A percentile compares a stretch with the other conserved stretches of the same genome.
Evolutionary conservation across 2,113 vertebrate species (phyloP).

Genomic region (Rhinoptilus africanus): DNA sequence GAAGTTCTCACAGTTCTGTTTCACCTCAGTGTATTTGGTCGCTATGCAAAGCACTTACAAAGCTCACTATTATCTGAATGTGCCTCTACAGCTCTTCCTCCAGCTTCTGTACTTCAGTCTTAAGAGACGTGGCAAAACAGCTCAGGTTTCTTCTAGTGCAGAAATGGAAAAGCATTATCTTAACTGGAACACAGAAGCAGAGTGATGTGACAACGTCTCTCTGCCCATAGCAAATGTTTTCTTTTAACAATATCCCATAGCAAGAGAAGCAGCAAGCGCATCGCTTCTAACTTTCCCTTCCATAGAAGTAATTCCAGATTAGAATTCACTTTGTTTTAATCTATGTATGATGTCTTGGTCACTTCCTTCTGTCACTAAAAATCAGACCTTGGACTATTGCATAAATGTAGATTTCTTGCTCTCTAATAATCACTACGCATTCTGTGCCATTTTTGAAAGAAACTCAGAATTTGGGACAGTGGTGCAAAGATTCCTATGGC

Average conservation of each 20-base stretch:
- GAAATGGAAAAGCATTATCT: neutral
- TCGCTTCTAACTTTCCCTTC: neutral
- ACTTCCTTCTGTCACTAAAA: neutral
- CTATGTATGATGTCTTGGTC: neutral
- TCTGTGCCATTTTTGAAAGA: neutral
- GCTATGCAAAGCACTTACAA: slow-evolving; percentile 41
- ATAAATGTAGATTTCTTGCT: neutral
- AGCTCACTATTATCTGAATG: slow-evolving; percentile 47
- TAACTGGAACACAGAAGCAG: neutral
- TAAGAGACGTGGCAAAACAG: neutral
- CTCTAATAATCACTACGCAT: neutral
- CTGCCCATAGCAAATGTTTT: neutral
- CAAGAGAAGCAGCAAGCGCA: neutral
- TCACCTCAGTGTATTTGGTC: slow-evolving; percentile 61
- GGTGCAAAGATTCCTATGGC: neutral
- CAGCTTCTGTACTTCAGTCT: slow-evolving; percentile 64
- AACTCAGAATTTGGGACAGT: neutral
- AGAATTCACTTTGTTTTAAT: neutral
- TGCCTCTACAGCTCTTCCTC: slow-evolving; percentile 64
- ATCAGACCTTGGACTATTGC: neutral
- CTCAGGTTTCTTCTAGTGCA: neutral
- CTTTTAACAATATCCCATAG: neutral
- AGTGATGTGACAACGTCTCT: neutral
- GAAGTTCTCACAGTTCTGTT: neutral
- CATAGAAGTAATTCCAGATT: neutral